phyloP scores from a whole-genome alignment of 1,140 invertebrate genomes.

The Zelostemma sp. region DNA sequence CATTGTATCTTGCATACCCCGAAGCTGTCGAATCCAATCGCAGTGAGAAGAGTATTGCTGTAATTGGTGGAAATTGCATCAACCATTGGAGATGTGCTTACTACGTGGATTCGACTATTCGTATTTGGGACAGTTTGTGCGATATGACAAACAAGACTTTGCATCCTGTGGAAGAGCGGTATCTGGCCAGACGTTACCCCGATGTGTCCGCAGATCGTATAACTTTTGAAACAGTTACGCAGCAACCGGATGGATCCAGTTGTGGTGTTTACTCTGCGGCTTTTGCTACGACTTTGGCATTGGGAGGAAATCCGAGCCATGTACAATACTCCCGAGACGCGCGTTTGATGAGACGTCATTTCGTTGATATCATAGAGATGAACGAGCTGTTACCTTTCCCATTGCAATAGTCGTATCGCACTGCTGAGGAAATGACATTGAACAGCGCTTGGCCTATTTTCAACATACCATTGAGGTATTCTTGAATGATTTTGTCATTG shows the following conservation, averaged over 20 bases:
- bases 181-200: not conserved
- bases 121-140: constrained; percentile 1
- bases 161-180: not conserved
- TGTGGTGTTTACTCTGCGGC: constrained; percentile 30
- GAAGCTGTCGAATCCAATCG: not conserved
- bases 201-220: not conserved
- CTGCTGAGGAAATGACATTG: too few species aligned
- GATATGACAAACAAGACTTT: not conserved
- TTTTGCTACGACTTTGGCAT: constrained; percentile 15
- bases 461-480: too few species aligned
- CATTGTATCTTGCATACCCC: not conserved
- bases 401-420: not conserved
- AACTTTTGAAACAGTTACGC: constrained; percentile 2
- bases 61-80: not conserved
- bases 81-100: constrained; percentile 1
- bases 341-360: not conserved
- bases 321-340: not conserved
- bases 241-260: constrained; percentile 14
- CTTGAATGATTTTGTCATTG: too few species aligned
- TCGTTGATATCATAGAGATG: not conserved
- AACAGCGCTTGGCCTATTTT: too few species aligned
- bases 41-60: not conserved
- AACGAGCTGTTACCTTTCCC: not conserved
- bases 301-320: constrained; percentile 11
- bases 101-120: not conserved